These are phyloP conservation scores for Ruditapes philippinarum DNA, from an alignment of 1,140 invertebrate species.

Conservation along the genomic window DNA sequence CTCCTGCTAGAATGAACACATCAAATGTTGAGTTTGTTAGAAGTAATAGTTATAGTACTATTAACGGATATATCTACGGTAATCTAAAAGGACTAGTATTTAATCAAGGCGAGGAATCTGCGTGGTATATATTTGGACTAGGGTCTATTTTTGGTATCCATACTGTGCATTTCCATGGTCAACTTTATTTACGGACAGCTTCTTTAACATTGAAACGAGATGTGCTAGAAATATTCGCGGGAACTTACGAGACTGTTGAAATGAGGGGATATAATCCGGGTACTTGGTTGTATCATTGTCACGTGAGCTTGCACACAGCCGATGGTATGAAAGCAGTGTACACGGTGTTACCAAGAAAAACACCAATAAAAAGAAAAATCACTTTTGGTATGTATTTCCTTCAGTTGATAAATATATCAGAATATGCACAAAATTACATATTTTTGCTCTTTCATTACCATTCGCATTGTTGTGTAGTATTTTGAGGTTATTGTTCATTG, in stretches of 20 bases:
- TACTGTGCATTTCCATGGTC: slow-evolving; percentile 82
- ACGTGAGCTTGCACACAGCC: slow-evolving; percentile 68
- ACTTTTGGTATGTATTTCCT: not conserved
- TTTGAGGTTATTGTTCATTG: too few relatives aligned
- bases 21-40: slow-evolving; percentile 63
- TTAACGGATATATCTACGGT: slow-evolving; percentile 79
- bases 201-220: slow-evolving; percentile 73
- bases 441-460: slow-evolving; percentile 72
- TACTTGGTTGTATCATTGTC: slow-evolving; percentile 78
- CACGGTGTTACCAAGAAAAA: slow-evolving; percentile 54
- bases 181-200: slow-evolving; percentile 72
- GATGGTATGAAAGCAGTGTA: slow-evolving; percentile 72
- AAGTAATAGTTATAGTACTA: slow-evolving; percentile 76
- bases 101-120: slow-evolving; percentile 69
- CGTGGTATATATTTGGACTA: slow-evolving; percentile 79
- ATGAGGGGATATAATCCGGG: slow-evolving; percentile 80
- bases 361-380: not conserved
- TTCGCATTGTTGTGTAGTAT: too few relatives aligned
- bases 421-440: slow-evolving; percentile 82
- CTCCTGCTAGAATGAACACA: slow-evolving; percentile 62
- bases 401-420: slow-evolving; percentile 78
- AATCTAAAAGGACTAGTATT: slow-evolving; percentile 76
- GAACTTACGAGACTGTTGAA: slow-evolving; percentile 77
- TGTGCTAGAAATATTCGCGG: slow-evolving; percentile 79
- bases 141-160: slow-evolving; percentile 78